These are phyloP conservation scores for Illadopsis cleaveri DNA, from an alignment of 2,113 vertebrate species.

Conservation along the genomic window DNA sequence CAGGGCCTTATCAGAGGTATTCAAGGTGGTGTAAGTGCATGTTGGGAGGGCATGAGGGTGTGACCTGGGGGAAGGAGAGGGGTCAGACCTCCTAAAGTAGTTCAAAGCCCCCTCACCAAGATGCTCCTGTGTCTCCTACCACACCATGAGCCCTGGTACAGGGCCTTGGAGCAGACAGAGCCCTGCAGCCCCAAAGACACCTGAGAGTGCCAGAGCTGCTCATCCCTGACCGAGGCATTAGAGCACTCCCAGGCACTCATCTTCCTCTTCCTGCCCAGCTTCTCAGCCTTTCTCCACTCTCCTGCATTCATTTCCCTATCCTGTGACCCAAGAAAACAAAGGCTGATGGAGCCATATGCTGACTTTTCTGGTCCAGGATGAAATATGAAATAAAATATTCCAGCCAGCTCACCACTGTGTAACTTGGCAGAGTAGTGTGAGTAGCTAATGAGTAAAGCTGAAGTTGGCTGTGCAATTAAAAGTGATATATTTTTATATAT, in stretches of 20 bases:
- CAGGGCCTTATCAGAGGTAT: not conserved
- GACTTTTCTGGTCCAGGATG: constrained; percentile 22
- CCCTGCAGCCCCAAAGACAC: not conserved
- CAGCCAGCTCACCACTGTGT: constrained; percentile 34
- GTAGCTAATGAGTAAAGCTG: constrained; percentile 62
- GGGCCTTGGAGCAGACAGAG: not conserved
- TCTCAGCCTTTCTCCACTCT: not conserved
- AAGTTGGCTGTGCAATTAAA: constrained; percentile 54
- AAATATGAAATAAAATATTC: constrained; percentile 32
- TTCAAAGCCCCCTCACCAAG: not conserved
- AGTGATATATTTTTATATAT: constrained; percentile 58
- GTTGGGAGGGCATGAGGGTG: not conserved
- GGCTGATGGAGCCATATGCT: not conserved
- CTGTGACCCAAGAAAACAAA: not conserved
- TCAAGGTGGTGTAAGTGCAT: not conserved
- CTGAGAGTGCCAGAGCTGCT: not conserved
- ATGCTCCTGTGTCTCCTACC: not conserved
- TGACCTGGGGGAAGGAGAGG: not conserved
- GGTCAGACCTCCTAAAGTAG: not conserved
- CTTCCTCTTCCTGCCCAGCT: not conserved
- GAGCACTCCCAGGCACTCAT: not conserved
- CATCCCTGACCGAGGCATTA: not conserved
- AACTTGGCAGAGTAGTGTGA: not conserved
- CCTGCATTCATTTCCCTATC: not conserved
- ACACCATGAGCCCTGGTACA: not conserved